These are phyloP conservation scores for Polydrusus pterygomalis DNA, from an alignment of 2,888 invertebrate genomes.

Conservation along the genomic window DNA sequence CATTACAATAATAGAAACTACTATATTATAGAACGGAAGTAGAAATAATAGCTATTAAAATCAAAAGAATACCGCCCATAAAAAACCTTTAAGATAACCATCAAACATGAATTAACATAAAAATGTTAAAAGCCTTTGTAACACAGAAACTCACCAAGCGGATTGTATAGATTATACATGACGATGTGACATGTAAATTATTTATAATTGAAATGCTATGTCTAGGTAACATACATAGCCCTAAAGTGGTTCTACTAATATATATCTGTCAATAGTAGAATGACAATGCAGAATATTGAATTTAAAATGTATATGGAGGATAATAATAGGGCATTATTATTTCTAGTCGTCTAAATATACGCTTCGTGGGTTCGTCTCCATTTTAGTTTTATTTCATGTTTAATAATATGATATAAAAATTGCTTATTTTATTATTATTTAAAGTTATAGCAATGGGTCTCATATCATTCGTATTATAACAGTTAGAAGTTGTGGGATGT, in stretches of 20 bases:
- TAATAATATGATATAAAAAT: neutral
- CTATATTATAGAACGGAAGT: neutral
- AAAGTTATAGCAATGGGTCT: too few species aligned
- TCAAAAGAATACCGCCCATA: slow-evolving; percentile 17
- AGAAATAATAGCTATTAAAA: slow-evolving; percentile 8
- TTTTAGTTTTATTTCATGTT: neutral
- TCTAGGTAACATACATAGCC: slow-evolving; percentile 36
- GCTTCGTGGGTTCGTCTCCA: neutral
- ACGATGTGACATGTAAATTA: slow-evolving; percentile 48
- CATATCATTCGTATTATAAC: too few species aligned
- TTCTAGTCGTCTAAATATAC: slow-evolving; percentile 1
- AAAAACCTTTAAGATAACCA: slow-evolving; percentile 12
- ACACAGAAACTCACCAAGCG: neutral
- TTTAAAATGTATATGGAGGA: slow-evolving; percentile 22
- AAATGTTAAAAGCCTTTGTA: slow-evolving; percentile 31
- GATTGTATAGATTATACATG: slow-evolving; percentile 33
- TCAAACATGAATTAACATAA: slow-evolving; percentile 19
- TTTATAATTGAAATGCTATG: slow-evolving; percentile 43
- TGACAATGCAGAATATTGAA: slow-evolving; percentile 45
- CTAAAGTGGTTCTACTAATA: slow-evolving; percentile 44
- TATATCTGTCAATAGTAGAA: slow-evolving; percentile 42
- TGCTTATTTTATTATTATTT: too few species aligned
- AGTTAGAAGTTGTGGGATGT: too few species aligned
- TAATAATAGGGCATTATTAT: slow-evolving; percentile 17
- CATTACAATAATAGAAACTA: neutral